Base-by-base conservation (phyloP, 2,797 vertebrate species). In the Tadarida brasiliensis region DNA sequence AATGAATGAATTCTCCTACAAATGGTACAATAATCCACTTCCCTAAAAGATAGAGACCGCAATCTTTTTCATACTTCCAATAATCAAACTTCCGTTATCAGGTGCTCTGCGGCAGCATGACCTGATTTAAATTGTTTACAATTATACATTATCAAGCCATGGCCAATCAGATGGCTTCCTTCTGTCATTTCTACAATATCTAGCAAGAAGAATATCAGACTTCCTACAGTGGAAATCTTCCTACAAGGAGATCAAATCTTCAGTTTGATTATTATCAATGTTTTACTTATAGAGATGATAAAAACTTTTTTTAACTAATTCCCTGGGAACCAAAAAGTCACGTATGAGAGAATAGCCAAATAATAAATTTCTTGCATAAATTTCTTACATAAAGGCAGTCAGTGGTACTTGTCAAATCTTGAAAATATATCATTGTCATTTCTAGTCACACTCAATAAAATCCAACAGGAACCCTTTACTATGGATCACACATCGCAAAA, bases 341-440 rank as follows among this genome's bases (percentile, higher is more conserved):
- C 30, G 86, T 86, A n/a, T 56, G 20, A 90, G n/a, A 68, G 14
- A 94, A 68, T 4, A 51, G 47, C 1, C 39, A 73, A 86, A 30
- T 74, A 65, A 39, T 12, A 74, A 4, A 26, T 77, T 12, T 90
- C 12, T 82, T 86, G 68, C 14, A 80, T 74, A 91, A 82, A 28
- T n/a, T 12, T 90, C 12, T 82, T 86, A 71, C 14, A 80, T 74
- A 91, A 82, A 28, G 16, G n/a, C 17, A 87, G 47, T 74, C 15
- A 35, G 8, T 56, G 33, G 7, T 86, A 2, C 6, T 71, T 88
- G 11, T 35, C 39, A 90, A 67, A 76, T 4, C 47, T 57, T 96
- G 63, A 82, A 97, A 94, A 90, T 76, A 65, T 24, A 49, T 44
- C 44, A 87, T 76, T 84, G 63, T 68, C 49, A 96, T 94, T 97